Conservation (phyloP, 2,113 vertebrate genomes). For the Antennarius striatus region DNA sequence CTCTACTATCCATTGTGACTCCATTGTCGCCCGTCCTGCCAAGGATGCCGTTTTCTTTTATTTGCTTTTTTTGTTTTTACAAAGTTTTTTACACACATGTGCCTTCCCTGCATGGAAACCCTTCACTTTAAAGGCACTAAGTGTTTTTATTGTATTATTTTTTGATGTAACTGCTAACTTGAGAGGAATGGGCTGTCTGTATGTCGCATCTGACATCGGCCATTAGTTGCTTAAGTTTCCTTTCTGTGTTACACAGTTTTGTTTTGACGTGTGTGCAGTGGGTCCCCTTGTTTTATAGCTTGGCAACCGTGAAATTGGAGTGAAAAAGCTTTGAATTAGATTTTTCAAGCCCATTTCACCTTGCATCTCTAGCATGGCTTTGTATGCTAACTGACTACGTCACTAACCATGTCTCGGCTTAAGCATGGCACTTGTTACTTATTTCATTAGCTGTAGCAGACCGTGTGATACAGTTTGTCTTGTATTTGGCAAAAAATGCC, state of each 20-base stretch:
- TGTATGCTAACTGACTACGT: slow-evolving; percentile 49
- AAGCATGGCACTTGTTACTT: slow-evolving; percentile 62
- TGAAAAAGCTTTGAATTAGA: slow-evolving; percentile 32
- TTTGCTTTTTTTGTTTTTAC: slow-evolving; percentile 28
- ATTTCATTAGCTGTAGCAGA: slow-evolving; percentile 52
- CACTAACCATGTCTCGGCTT: slow-evolving; percentile 57
- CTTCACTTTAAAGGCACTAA: slow-evolving; percentile 67
- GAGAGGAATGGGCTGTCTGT: slow-evolving; percentile 47
- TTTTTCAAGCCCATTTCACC: slow-evolving; percentile 53
- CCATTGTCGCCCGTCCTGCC: slow-evolving; percentile 73
- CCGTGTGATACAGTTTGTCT: slow-evolving; percentile 45
- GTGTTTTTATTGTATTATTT: slow-evolving; percentile 61
- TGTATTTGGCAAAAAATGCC: slow-evolving; percentile 62
- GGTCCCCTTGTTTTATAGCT: slow-evolving; percentile 30
- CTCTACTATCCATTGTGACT: slow-evolving; percentile 84
- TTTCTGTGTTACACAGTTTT: slow-evolving; percentile 59
- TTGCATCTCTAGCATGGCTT: slow-evolving; percentile 70
- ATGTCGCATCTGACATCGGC: slow-evolving; percentile 43
- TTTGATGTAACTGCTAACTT: slow-evolving; percentile 50
- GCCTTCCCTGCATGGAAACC: slow-evolving; percentile 77
- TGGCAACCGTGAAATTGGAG: slow-evolving; percentile 53
- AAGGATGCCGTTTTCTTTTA: slow-evolving; percentile 60
- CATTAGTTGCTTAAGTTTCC: slow-evolving; percentile 54
- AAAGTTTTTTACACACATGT: slow-evolving; percentile 53
- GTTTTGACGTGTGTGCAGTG: slow-evolving; percentile 55